These are phyloP conservation scores for Hemichromis elongatus DNA, from an alignment of 2,113 vertebrate genomes.

Conservation along the genomic window DNA sequence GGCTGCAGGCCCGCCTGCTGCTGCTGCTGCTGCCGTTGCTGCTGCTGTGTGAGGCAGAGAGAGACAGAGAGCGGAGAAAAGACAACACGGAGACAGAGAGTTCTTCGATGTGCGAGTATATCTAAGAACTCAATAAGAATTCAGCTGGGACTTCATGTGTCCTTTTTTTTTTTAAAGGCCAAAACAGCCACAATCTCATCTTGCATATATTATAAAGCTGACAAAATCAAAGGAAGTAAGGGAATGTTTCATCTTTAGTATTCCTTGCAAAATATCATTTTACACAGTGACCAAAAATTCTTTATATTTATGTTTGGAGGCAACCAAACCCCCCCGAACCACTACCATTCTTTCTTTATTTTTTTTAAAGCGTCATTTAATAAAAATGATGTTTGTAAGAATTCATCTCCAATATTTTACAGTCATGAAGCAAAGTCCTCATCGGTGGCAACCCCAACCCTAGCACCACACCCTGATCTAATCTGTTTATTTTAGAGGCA, in stretches of 20 bases:
- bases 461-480: neutral
- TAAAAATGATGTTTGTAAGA: neutral
- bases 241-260: neutral
- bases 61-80: neutral
- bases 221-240: neutral
- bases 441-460: neutral
- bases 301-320: neutral
- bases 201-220: neutral
- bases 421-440: neutral
- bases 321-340: neutral
- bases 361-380: neutral
- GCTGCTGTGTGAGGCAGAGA: neutral
- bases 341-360: neutral
- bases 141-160: neutral
- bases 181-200: neutral
- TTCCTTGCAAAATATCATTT: neutral
- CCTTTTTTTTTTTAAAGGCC: neutral
- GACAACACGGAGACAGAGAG: neutral
- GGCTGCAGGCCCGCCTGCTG: slow-evolving; percentile 39
- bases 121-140: neutral
- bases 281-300: neutral
- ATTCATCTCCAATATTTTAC: neutral
- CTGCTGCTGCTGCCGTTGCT: neutral
- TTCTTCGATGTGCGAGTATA: neutral
- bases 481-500: neutral